phyloP scores from a whole-genome alignment of 2,888 invertebrate species.

The Epistrophe grossulariae region DNA sequence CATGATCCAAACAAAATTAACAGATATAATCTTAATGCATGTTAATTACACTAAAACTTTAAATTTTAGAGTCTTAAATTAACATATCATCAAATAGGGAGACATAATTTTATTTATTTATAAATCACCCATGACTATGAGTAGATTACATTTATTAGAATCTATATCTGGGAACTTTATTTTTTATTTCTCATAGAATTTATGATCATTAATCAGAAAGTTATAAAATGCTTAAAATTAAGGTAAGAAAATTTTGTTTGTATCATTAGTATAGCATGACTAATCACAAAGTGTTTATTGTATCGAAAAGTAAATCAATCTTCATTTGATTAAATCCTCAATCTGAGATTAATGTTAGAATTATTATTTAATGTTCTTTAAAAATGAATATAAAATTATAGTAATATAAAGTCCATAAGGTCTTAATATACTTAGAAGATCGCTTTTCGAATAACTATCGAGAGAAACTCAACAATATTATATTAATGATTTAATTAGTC shows the following conservation, averaged over 20 bases:
- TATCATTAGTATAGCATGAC: slow-evolving; percentile 48
- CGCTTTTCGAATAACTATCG: not conserved
- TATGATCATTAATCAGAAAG: slow-evolving; percentile 17
- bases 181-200: not conserved
- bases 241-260: not conserved
- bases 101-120: slow-evolving; percentile 4
- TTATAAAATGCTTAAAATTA: not conserved
- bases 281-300: slow-evolving; percentile 48
- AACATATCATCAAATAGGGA: not conserved
- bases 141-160: not conserved
- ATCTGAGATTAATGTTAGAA: slow-evolving; percentile 2
- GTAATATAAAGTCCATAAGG: not conserved
- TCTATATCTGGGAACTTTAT: not conserved
- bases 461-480: slow-evolving; percentile 6
- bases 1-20: not conserved
- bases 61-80: not conserved
- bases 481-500: slow-evolving; percentile 38
- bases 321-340: slow-evolving; percentile 28
- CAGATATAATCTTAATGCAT: not conserved
- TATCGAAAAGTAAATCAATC: slow-evolving; percentile 33
- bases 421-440: not conserved
- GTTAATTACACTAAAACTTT: not conserved
- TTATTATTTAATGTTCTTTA: not conserved
- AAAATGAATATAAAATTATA: not conserved
- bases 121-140: slow-evolving; percentile 5